Percentiles rank a stretch among this genome's conserved stretches.
phyloP scores from a whole-genome alignment of 2,797 vertebrate genomes.

The Phataginus tetradactyla region DNA sequence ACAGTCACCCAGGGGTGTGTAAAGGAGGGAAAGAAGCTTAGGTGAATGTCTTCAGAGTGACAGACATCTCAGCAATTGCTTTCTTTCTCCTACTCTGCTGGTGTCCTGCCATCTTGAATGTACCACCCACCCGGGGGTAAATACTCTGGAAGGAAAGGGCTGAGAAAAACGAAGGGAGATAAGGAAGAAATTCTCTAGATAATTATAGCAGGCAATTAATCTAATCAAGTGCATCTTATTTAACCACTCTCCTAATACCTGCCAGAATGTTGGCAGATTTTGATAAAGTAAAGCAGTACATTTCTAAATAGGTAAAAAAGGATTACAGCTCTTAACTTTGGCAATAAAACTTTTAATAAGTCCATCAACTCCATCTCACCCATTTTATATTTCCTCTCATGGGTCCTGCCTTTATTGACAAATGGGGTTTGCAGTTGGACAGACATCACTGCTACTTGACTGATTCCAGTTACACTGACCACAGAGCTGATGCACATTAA shows the following conservation, averaged over 20 bases:
- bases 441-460: neutral
- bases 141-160: neutral
- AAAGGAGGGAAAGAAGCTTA: neutral
- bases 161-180: slow-evolving; percentile 3
- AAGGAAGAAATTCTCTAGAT: slow-evolving; percentile 34
- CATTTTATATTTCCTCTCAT: slow-evolving; percentile 62
- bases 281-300: slow-evolving; percentile 29
- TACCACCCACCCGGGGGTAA: neutral
- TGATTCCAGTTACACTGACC: neutral
- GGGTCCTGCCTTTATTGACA: neutral
- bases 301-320: slow-evolving; percentile 63
- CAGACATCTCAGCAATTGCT: neutral
- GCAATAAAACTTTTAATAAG: slow-evolving; percentile 63
- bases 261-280: slow-evolving; percentile 78
- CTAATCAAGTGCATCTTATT: slow-evolving; percentile 57
- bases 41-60: neutral
- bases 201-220: slow-evolving; percentile 68
- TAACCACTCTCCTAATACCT: slow-evolving; percentile 59
- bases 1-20: neutral
- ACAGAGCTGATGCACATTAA: neutral
- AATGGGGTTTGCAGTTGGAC: neutral
- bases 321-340: slow-evolving; percentile 64
- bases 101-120: neutral
- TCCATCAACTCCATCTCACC: slow-evolving; percentile 34
- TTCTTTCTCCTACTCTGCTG: neutral